These are phyloP conservation scores for Parazoanthus swiftii DNA, from an alignment of 92 coral and sea anemone genomes.

Conservation along the genomic window DNA sequence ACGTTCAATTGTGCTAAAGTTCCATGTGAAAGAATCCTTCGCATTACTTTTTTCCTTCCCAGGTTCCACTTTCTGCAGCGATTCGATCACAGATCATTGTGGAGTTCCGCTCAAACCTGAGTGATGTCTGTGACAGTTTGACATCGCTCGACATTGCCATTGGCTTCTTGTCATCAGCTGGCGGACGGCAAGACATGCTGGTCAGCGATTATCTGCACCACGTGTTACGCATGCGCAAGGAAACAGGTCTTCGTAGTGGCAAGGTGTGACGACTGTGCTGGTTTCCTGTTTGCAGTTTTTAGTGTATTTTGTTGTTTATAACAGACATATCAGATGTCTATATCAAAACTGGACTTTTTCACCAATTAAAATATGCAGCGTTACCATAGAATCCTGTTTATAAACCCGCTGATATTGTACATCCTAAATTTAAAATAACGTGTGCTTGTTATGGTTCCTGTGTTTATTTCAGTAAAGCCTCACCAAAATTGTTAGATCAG, in stretches of 20 bases:
- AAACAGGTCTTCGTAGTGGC: constrained; percentile 67
- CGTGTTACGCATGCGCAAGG: constrained; percentile 63
- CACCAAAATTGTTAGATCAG: too few relatives aligned
- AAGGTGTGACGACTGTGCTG: constrained; percentile 47
- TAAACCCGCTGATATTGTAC: too few relatives aligned
- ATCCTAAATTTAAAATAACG: too few relatives aligned
- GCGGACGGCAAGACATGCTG: constrained; percentile 69
- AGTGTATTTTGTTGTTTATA: too few relatives aligned
- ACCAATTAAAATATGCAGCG: too few relatives aligned
- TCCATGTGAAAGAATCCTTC: too few relatives aligned
- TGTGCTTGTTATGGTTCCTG: too few relatives aligned
- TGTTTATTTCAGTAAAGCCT: too few relatives aligned
- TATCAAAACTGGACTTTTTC: too few relatives aligned
- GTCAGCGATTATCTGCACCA: constrained; percentile 63
- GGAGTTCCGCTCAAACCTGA: constrained; percentile 60
- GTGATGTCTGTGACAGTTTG: constrained; percentile 78
- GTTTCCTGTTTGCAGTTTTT: neutral
- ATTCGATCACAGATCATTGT: constrained; percentile 48
- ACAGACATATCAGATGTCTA: too few relatives aligned
- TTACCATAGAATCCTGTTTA: too few relatives aligned
- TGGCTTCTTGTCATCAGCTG: constrained; percentile 79
- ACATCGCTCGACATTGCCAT: constrained; percentile 79
- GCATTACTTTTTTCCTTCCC: neutral
- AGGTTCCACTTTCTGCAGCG: constrained; percentile 61
- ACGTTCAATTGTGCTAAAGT: too few relatives aligned